Base-by-base conservation (phyloP, 1,140 invertebrate species). In the Ruditapes philippinarum region DNA sequence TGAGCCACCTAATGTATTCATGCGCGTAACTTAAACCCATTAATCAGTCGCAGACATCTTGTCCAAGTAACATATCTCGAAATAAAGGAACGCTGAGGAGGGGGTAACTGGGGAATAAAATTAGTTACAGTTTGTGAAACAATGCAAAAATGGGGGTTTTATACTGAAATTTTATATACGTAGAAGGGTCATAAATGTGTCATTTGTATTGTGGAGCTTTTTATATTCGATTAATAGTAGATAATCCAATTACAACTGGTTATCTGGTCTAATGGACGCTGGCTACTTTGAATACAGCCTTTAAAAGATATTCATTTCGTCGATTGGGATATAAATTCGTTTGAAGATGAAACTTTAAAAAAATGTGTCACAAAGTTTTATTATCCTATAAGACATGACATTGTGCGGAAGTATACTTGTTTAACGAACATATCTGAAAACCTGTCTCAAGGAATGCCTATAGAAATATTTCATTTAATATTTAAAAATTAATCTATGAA, bases 11-110 rank as follows among this genome's bases (percentile, higher is more conserved):
- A 81, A 81, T 81, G 79, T 81, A 81, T 81, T 81, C 79, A 81
- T 81, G 14, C 38, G 57, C 22, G 81, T 84, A 84, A 84, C 54
- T 12, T 38, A 40, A 70, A 25, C 81, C 81, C 60, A 38, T 51
- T 84, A 70, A 84, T 84, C 81, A 54, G 25, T 65, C 81, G n/a
- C 62, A 68, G 81, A 84, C 62, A 84, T 84, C 81, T 84, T 73
- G 54, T 38, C 38, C 79, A 57, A 81, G 45, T 81, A 65, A 81
- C 79, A 62, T 81, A 62, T 65, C 36, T 54, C 36, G 28, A 22
- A 42, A 25, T 31, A 54, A 78, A 54, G 7, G 42, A 51, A 12
- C 25, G 42, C 45, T 14, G 25, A 54, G 31, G 36, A 54, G 12
- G 40, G n/a, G 73, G 17, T 51, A 33, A 17, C 73, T 78, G 40